These are phyloP conservation scores for Hypotaenidia okinawae DNA, from an alignment of 2,797 vertebrate genomes.

Conservation along the genomic window DNA sequence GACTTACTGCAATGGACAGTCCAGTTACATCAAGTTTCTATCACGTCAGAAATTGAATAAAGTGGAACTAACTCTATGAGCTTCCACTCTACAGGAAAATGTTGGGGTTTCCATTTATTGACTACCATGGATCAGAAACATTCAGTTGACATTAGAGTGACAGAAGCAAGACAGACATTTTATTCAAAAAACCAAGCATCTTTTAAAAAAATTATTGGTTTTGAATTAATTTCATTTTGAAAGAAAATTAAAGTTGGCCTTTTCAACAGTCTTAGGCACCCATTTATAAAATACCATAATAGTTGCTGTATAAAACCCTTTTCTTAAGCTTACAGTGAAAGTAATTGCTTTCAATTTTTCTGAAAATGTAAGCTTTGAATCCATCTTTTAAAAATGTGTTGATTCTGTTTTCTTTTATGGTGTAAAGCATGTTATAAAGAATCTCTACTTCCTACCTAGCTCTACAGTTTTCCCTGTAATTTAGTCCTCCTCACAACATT, in stretches of 20 bases:
- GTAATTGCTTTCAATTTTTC: not conserved
- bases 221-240: not conserved
- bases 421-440: not conserved
- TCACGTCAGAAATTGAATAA: not conserved
- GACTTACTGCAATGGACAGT: not conserved
- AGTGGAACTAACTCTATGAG: not conserved
- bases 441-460: not conserved
- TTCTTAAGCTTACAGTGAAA: not conserved
- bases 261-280: not conserved
- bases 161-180: not conserved
- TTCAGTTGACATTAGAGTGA: not conserved
- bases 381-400: not conserved
- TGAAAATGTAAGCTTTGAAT: not conserved
- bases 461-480: not conserved
- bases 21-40: not conserved
- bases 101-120: not conserved
- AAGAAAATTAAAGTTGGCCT: not conserved
- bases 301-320: not conserved
- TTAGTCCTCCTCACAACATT: not conserved
- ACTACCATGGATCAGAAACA: not conserved
- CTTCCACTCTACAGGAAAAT: not conserved
- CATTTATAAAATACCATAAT: not conserved
- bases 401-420: not conserved
- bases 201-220: not conserved
- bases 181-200: not conserved